phyloP scores from a whole-genome alignment of 2,113 vertebrate species.

The Indri indri region DNA sequence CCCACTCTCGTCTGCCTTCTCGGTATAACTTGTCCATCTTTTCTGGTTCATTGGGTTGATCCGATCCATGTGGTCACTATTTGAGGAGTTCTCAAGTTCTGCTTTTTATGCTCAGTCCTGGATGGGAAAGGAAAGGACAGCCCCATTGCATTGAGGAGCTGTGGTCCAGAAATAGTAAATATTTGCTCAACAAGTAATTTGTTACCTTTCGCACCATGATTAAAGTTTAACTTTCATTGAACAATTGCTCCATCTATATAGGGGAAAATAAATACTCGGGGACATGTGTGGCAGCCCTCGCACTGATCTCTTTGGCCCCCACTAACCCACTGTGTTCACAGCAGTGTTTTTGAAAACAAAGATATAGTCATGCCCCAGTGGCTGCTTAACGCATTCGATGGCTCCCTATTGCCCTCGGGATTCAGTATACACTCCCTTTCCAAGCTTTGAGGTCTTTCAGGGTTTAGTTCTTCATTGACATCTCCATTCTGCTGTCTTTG shows the following conservation, averaged over 20 bases:
- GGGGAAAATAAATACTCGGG: neutral
- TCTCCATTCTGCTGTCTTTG: neutral
- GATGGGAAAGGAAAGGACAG: neutral
- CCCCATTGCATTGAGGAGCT: neutral
- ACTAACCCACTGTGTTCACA: neutral
- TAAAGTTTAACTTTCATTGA: slow-evolving; percentile 60
- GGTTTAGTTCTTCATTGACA: neutral
- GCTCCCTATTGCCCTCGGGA: neutral
- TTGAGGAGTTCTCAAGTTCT: neutral
- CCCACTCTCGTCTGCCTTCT: neutral
- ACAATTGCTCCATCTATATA: neutral
- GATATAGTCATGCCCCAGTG: neutral
- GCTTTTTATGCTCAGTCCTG: neutral
- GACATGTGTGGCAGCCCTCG: neutral
- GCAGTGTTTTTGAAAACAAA: neutral
- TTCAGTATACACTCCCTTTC: neutral
- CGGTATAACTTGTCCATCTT: neutral
- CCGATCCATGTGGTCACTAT: neutral
- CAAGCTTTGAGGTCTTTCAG: neutral
- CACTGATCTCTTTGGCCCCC: neutral
- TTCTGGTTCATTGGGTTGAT: neutral
- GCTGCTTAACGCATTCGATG: neutral
- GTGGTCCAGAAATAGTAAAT: neutral
- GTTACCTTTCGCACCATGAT: neutral
- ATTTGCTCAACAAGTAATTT: slow-evolving; percentile 39